Conservation (phyloP, 2,888 invertebrate species). For the Watsonalla cultraria region DNA sequence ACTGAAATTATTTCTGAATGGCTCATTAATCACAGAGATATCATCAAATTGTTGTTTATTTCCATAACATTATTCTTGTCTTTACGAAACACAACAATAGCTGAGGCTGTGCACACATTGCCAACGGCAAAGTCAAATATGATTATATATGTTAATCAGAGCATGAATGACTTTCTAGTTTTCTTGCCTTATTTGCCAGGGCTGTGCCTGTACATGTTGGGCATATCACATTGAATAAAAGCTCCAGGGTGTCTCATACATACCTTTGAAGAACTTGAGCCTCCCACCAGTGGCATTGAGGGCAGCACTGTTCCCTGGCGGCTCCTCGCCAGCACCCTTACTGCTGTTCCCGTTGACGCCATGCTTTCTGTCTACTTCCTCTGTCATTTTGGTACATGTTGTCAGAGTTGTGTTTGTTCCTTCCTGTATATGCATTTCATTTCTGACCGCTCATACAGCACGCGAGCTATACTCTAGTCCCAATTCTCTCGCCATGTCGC, state of each 20-base stretch:
- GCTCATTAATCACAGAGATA: neutral
- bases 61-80: conserved; percentile 51
- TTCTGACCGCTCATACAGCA: conserved; percentile 74
- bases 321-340: conserved; percentile 71
- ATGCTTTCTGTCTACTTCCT: conserved; percentile 85
- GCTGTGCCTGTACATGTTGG: conserved; percentile 3
- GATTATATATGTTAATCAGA: conserved; percentile 68
- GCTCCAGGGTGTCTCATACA: conserved; percentile 28
- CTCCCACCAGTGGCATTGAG: conserved; percentile 82
- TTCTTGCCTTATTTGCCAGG: conserved; percentile 29
- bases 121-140: conserved; percentile 57
- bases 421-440: conserved; percentile 84
- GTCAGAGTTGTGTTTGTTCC: conserved; percentile 82
- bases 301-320: conserved; percentile 63
- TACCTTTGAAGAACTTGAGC: conserved; percentile 89
- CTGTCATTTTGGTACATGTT: conserved; percentile 83
- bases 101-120: conserved; percentile 65
- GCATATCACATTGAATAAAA: conserved; percentile 14
- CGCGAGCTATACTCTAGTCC: conserved; percentile 71
- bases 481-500: conserved; percentile 69
- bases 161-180: conserved; percentile 77
- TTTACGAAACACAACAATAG: conserved; percentile 71
- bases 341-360: conserved; percentile 85
- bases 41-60: conserved; percentile 29
- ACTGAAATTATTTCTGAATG: neutral